A percentile compares a stretch with the other conserved stretches of the same genome.
Conservation (phyloP, 2,113 vertebrate species). For the Dromaius novaehollandiae region DNA sequence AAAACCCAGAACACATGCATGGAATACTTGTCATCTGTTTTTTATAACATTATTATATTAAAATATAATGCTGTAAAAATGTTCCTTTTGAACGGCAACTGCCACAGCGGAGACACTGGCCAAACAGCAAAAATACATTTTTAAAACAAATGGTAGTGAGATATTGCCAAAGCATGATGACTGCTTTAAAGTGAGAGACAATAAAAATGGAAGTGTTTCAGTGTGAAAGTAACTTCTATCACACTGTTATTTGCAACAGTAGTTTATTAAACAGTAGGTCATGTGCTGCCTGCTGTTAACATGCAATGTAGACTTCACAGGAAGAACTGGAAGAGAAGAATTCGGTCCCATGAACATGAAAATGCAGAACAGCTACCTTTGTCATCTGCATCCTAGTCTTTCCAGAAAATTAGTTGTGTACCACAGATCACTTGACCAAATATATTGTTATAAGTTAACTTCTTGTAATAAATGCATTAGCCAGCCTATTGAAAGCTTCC, state of each 20-base stretch:
- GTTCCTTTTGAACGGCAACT: not conserved
- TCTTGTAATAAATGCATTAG: not conserved
- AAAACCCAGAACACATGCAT: not conserved
- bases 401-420: not conserved
- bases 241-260: not conserved
- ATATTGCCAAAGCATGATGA: not conserved
- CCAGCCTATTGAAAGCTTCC: not conserved
- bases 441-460: not conserved
- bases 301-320: accelerated
- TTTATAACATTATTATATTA: not conserved
- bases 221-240: not conserved
- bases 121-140: not conserved
- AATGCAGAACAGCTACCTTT: not conserved
- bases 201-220: not conserved
- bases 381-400: not conserved
- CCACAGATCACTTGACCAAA: not conserved
- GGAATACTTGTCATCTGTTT: not conserved
- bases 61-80: not conserved
- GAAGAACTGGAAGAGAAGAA: not conserved
- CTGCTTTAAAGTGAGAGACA: not conserved
- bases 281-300: not conserved
- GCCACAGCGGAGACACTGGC: not conserved
- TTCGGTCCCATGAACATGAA: not conserved
- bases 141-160: not conserved
- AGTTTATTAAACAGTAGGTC: not conserved